Base-by-base conservation (phyloP, 2,888 invertebrate genomes). In the Pachycephus smyrnensis region DNA sequence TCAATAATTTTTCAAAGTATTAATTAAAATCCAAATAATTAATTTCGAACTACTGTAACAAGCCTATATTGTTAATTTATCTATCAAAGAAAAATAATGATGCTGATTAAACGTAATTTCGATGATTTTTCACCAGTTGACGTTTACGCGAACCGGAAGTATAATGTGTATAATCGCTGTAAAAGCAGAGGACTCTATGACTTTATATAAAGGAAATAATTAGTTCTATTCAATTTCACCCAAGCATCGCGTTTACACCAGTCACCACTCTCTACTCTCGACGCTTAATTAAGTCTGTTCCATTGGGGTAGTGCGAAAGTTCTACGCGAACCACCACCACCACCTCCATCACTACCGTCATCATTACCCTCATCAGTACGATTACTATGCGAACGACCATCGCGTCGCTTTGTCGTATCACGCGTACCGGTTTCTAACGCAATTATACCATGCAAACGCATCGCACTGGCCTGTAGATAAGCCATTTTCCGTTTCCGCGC, bases 171-270 rank as follows among this genome's bases (percentile, higher is more conserved):
- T 55, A 55, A 6, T 55, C 6, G 40, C 40, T 4, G 40, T n/a
- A 55, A 55, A 23, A 55, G 40, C 40, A 2, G 23, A 23, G 23
- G 40, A 55, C 6, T 55, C 40, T 15, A 23, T 55, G 15, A 6
- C 23, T 55, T 55, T 15, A 0, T 55, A 55, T 55, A 55, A 23
- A 55, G 23, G 40, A 55, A 55, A 75, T 75, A 77, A 77, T 77
- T 77, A 77, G 77, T 77, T 77, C 77, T 75, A 77, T 77, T 77
- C 77, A 77, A 75, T 77, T 77, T 71, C 77, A 77, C 32, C 40
- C 77, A 32, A 77, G 55, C 68, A 73, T 77, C 69, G 35, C 68
- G 33, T 77, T 68, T 55, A 40, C 68, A 33, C 36, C 73, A 68
- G 73, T 23, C 55, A 40, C 69, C 40, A 75, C 30, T 30, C 71